Evolutionary conservation across 2,797 vertebrate species (phyloP).

Genomic region (Salarias fasciatus): DNA sequence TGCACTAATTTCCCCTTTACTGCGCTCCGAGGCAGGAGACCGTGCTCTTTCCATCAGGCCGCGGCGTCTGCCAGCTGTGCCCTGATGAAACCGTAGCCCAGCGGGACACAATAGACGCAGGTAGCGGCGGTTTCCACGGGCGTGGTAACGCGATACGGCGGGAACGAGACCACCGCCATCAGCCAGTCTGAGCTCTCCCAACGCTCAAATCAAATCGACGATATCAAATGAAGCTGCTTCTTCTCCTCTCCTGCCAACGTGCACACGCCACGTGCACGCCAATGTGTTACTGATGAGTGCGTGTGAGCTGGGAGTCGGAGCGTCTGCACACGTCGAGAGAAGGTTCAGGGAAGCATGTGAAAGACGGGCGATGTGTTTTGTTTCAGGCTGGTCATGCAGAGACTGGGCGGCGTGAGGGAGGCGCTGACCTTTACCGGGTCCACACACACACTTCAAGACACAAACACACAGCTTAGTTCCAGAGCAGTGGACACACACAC

Average conservation of each 20-base stretch:
- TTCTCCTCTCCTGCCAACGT: constrained; percentile 18
- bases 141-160: constrained; percentile 56
- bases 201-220: constrained; percentile 55
- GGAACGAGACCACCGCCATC: constrained; percentile 56
- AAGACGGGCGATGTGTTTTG: constrained; percentile 16
- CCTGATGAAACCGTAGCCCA: constrained; percentile 39
- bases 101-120: constrained; percentile 35
- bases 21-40: too few species aligned
- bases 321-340: not conserved
- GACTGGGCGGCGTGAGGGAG: constrained; percentile 12
- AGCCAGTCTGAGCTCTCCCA: constrained; percentile 44
- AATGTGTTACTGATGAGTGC: constrained; percentile 56
- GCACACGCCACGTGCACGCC: not conserved
- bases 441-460: constrained; percentile 40
- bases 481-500: constrained; percentile 6
- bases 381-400: constrained; percentile 34
- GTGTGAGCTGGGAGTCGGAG: constrained; percentile 14
- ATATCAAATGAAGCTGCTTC: constrained; percentile 54
- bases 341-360: constrained; percentile 4
- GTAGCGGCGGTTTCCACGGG: constrained; percentile 45
- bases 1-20: too few species aligned
- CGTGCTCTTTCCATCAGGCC: constrained; percentile 13
- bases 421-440: constrained; percentile 54
- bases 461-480: constrained; percentile 34
- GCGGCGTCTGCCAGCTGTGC: constrained; percentile 16